Evolutionary conservation across 2,113 vertebrate species (phyloP), one percentile per base, ranked within the genome.

Genomic region (Shinisaurus crocodilurus): DNA sequence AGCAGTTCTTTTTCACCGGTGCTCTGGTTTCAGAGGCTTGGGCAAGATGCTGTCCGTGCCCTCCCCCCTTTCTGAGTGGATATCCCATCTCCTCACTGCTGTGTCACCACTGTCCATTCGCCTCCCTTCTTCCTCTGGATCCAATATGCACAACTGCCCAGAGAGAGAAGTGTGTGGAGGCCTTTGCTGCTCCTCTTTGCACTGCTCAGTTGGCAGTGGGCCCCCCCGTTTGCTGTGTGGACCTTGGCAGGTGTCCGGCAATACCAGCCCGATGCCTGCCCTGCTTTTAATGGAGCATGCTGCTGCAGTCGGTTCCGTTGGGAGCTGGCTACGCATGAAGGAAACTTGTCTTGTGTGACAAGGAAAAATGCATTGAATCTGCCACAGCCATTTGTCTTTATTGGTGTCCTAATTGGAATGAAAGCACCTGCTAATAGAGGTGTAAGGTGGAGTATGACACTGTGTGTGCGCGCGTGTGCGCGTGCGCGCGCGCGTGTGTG

Each of bases 301-400:
- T 40, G 3, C 32, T 4, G 87, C 87, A 37, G 89, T 18, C 1
- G 1, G 75, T 60, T 91, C 86, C 93, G 37, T 75, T 88, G 89
- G 76, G 88, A 88, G 91, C 67, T 96, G 93, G 94, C 92, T 94
- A 85, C 92, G 69, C 95, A 32, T 27, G 95, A 91, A 40, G 91
- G 95, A 88, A 95, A 96, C 95, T 90, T 90, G 54, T 96, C 95
- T 90, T 90, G 54, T 96, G 93, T 97, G 97, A 97, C 96, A 96
- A 97, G 97, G 91, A 92, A 97, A 97, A 98, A 97, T 94, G 96
- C 97, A 96, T 96, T 91, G 96, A 91, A 94, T n/a, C 94, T 93
- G 94, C 97, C 96, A 94, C 94, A 95, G 96, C 96, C 98, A 96
- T 98, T 98, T 98, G 96, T 98, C 97, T 97, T 97, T 97, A 97